Evolutionary conservation across 2,797 vertebrate genomes (phyloP).

Genomic region (Enteromius anoplus): DNA sequence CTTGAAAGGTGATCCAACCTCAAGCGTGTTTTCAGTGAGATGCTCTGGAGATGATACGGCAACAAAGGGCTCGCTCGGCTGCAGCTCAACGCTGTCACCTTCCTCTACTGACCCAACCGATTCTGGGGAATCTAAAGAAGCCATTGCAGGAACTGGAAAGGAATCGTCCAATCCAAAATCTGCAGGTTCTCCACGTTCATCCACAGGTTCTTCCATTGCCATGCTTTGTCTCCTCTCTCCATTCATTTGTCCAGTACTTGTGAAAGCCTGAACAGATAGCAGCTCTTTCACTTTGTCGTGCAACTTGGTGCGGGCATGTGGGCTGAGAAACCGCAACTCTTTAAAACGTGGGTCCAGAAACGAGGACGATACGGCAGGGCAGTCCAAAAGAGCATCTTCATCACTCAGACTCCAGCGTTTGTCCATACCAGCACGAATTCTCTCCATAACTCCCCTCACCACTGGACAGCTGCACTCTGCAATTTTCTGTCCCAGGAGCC

Average conservation of each 20-base stretch:
- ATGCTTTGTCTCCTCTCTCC: conserved; percentile 38
- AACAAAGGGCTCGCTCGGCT: conserved; percentile 54
- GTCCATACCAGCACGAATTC: conserved; percentile 65
- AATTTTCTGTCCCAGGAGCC: conserved; percentile 65
- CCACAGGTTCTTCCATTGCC: conserved; percentile 50
- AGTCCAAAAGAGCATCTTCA: conserved; percentile 64
- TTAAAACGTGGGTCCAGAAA: conserved; percentile 78
- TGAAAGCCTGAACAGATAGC: conserved; percentile 60
- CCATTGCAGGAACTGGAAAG: conserved; percentile 50
- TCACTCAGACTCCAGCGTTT: conserved; percentile 67
- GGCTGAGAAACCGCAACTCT: conserved; percentile 74
- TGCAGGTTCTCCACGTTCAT: conserved; percentile 39
- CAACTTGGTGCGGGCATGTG: conserved; percentile 65
- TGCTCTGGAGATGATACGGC: conserved; percentile 49
- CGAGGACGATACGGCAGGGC: conserved; percentile 65
- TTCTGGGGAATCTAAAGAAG: conserved; percentile 63
- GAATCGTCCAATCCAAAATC: conserved; percentile 51
- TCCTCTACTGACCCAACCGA: conserved; percentile 64
- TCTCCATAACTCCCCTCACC: conserved; percentile 62
- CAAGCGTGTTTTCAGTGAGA: conserved; percentile 41
- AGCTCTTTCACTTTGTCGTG: conserved; percentile 67
- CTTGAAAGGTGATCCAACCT: conserved; percentile 45
- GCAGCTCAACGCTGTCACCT: conserved; percentile 61
- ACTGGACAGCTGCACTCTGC: conserved; percentile 62
- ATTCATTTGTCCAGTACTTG: conserved; percentile 35